These are phyloP conservation scores for Amphiura filiformis DNA, from an alignment of 35 echinoderm and acorn worm genomes.

Conservation along the genomic window DNA sequence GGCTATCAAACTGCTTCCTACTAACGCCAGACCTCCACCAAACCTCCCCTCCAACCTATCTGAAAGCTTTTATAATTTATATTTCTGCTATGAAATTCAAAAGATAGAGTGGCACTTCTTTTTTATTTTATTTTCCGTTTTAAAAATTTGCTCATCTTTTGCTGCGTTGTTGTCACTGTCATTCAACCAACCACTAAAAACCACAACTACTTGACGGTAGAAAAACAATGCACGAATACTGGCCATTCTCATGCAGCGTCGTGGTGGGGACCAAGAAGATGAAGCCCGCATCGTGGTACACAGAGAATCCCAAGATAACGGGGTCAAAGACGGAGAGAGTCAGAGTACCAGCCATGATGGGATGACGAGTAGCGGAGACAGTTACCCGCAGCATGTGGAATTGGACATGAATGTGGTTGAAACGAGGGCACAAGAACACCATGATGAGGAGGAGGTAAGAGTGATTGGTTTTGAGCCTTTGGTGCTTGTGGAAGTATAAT, in stretches of 20 bases:
- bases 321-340: neutral
- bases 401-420: neutral
- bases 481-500: no score
- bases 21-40: neutral
- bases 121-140: neutral
- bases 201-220: neutral
- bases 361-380: neutral
- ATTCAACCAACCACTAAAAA: neutral
- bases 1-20: neutral
- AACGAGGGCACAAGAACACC: conserved; percentile 10
- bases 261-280: conserved; percentile 17
- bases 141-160: conserved; percentile 5
- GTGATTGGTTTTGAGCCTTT: no score
- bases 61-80: neutral
- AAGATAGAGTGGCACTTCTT: conserved; percentile 1
- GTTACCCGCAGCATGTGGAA: neutral
- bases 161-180: conserved; percentile 5
- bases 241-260: neutral
- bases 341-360: neutral
- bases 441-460: neutral
- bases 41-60: neutral
- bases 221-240: neutral
- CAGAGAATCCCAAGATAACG: conserved; percentile 5
- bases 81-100: neutral
- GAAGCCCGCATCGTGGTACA: conserved; percentile 13